phyloP scores from a whole-genome alignment of 2,888 invertebrate genomes.

The Xestia rhomboidea region DNA sequence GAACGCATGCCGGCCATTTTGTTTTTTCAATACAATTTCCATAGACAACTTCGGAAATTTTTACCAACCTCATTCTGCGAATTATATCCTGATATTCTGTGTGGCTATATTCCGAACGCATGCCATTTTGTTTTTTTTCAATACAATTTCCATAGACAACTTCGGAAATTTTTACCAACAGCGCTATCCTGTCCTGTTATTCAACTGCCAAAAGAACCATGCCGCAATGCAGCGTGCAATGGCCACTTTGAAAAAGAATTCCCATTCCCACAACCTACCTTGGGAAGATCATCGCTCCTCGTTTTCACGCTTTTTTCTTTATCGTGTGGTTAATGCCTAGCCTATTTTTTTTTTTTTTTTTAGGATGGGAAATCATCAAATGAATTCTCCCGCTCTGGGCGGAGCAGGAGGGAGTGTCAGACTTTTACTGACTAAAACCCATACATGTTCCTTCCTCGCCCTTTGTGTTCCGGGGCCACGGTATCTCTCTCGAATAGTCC shows the following conservation, averaged over 20 bases:
- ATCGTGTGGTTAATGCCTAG: too few relatives aligned
- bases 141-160: not conserved
- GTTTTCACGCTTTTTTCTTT: conserved; percentile 28
- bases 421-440: too few relatives aligned
- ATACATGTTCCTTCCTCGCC: too few relatives aligned
- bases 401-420: too few relatives aligned
- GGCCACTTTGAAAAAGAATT: not conserved
- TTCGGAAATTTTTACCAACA: not conserved
- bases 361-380: too few relatives aligned
- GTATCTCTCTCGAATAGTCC: too few relatives aligned
- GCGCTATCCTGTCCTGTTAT: not conserved
- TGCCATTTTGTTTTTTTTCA: not conserved
- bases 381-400: too few relatives aligned
- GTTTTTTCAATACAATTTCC: not conserved
- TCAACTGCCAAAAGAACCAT: not conserved
- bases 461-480: too few relatives aligned
- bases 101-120: not conserved
- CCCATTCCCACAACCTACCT: too few relatives aligned
- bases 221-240: not conserved
- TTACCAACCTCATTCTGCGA: too few relatives aligned
- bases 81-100: not conserved
- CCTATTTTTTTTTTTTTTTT: too few relatives aligned
- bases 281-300: not conserved
- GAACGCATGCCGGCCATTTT: not conserved
- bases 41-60: not conserved